These are phyloP conservation scores for Crocidura indochinensis DNA, from an alignment of 2,797 vertebrate species.

Conservation along the genomic window DNA sequence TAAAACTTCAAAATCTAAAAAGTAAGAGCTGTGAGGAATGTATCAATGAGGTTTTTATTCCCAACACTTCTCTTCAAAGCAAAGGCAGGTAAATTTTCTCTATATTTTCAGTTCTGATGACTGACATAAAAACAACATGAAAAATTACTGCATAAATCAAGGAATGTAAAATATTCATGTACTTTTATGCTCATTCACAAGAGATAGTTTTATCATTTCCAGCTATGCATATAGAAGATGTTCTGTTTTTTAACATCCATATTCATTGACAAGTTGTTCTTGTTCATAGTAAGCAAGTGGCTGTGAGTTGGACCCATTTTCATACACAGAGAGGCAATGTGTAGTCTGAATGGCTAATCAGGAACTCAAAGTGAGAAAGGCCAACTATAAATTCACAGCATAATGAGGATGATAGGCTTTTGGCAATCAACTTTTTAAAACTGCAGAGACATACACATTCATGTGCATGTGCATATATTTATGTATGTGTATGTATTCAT, in stretches of 20 bases:
- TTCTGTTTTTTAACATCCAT: slow-evolving; percentile 52
- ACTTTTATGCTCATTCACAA: slow-evolving; percentile 36
- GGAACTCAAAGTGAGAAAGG: slow-evolving; percentile 67
- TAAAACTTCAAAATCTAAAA: slow-evolving; percentile 42
- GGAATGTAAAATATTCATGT: slow-evolving; percentile 78
- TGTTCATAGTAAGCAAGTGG: slow-evolving; percentile 62
- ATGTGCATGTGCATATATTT: neutral
- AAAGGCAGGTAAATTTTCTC: slow-evolving; percentile 30
- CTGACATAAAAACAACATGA: slow-evolving; percentile 35
- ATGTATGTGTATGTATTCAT: neutral
- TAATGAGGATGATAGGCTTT: slow-evolving; percentile 67
- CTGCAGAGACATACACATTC: slow-evolving; percentile 44
- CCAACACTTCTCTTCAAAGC: slow-evolving; percentile 51
- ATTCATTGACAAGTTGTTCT: slow-evolving; percentile 56
- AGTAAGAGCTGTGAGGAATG: slow-evolving; percentile 72
- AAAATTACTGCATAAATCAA: slow-evolving; percentile 16
- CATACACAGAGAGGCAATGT: slow-evolving; percentile 73
- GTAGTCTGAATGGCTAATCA: slow-evolving; percentile 66
- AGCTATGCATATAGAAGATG: neutral
- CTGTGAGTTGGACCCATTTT: slow-evolving; percentile 62
- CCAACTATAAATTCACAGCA: slow-evolving; percentile 80
- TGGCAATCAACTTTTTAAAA: slow-evolving; percentile 67
- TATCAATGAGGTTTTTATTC: slow-evolving; percentile 52
- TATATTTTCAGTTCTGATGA: slow-evolving; percentile 56
- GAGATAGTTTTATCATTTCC: slow-evolving; percentile 30